phyloP scores from a whole-genome alignment of 1,140 invertebrate genomes.

The Thalassaphorura encarpata region DNA sequence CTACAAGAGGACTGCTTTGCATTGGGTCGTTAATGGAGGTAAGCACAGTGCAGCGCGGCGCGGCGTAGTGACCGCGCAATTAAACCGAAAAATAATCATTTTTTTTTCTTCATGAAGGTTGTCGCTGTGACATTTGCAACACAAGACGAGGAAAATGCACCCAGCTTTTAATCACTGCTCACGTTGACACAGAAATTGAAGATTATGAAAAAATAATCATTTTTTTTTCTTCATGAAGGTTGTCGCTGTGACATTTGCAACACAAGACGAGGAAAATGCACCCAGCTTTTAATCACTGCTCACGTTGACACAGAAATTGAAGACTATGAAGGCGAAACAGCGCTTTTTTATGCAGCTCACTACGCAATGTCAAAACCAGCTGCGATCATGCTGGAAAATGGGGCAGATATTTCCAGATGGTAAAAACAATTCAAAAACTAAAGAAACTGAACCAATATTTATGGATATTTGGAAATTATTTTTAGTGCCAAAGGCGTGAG shows the following conservation, averaged over 20 bases:
- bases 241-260: conserved; percentile 14
- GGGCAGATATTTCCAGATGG: conserved; percentile 14
- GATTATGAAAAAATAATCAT: conserved; percentile 35
- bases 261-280: conserved; percentile 4
- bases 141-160: conserved; percentile 6
- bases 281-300: conserved; percentile 6
- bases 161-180: conserved; percentile 21
- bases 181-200: conserved; percentile 38
- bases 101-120: neutral
- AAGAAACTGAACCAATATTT: neutral
- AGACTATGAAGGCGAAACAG: conserved; percentile 39
- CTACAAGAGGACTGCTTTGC: conserved; percentile 1
- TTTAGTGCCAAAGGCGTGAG: neutral
- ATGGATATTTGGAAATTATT: neutral
- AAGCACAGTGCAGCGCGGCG: too few relatives aligned
- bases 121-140: conserved; percentile 11
- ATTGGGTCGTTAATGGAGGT: conserved; percentile 13
- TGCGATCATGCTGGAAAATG: conserved; percentile 7
- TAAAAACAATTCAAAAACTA: conserved; percentile 5
- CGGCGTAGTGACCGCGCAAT: too few relatives aligned
- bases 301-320: conserved; percentile 39
- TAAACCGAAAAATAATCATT: too few relatives aligned
- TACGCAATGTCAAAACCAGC: conserved; percentile 6
- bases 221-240: neutral
- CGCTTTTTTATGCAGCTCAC: conserved; percentile 35